phyloP scores from a whole-genome alignment of 2,797 vertebrate species.

The Siniperca scherzeri region DNA sequence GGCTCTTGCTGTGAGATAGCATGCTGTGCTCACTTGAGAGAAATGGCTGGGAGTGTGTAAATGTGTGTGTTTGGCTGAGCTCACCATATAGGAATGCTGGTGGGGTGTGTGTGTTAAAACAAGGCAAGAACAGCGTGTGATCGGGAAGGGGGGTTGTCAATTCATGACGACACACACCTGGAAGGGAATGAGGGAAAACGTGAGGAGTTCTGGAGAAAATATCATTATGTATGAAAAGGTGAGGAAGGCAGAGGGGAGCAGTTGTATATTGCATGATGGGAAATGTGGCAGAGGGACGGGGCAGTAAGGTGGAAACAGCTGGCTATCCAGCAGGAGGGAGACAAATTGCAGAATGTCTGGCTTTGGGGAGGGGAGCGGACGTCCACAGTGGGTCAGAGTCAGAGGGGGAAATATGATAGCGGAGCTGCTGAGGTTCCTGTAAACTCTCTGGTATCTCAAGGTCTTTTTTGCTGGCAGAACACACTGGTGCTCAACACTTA shows the following conservation, averaged over 20 bases:
- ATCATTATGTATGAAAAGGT: constrained; percentile 29
- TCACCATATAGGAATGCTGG: constrained; percentile 79
- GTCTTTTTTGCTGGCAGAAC: constrained; percentile 66
- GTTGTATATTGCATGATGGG: constrained; percentile 32
- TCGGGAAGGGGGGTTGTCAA: not conserved
- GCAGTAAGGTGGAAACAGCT: constrained; percentile 64
- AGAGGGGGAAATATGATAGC: constrained; percentile 61
- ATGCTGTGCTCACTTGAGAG: constrained; percentile 31
- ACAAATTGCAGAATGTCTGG: constrained; percentile 66
- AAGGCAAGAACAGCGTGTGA: constrained; percentile 22
- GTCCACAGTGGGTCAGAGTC: constrained; percentile 42
- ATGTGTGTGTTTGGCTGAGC: constrained; percentile 65
- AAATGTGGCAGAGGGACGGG: constrained; percentile 18
- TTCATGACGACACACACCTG: not conserved
- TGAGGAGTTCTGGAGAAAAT: constrained; percentile 1
- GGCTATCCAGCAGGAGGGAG: constrained; percentile 55
- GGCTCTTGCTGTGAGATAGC: constrained; percentile 24
- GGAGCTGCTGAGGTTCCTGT: constrained; percentile 53
- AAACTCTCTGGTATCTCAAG: constrained; percentile 64
- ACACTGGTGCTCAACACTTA: constrained; percentile 39
- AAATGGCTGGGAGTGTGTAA: constrained; percentile 39
- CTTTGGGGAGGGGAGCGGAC: constrained; percentile 46
- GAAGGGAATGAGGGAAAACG: not conserved
- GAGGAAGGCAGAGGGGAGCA: constrained; percentile 4
- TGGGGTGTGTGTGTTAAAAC: constrained; percentile 40